These are phyloP conservation scores for Hydraecia micacea DNA, from an alignment of 2,888 invertebrate species.

Conservation along the genomic window DNA sequence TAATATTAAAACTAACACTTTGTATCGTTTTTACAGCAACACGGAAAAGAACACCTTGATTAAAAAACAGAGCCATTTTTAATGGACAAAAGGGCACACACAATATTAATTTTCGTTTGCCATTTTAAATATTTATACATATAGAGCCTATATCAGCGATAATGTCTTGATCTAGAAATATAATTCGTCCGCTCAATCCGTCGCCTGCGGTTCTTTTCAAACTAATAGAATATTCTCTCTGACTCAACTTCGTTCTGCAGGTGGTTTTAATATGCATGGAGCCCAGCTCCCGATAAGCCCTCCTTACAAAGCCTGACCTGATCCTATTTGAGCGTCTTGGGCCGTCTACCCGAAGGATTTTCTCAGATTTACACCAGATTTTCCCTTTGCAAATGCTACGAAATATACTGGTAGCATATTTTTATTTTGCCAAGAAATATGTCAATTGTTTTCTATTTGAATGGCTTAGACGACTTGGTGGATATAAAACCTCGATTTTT, in stretches of 20 bases:
- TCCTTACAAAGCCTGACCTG: slow-evolving; percentile 80
- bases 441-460: slow-evolving; percentile 19
- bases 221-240: slow-evolving; percentile 80
- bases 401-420: slow-evolving; percentile 42
- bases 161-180: background rate
- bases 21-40: background rate
- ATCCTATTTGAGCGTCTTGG: slow-evolving; percentile 83
- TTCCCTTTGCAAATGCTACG: slow-evolving; percentile 62
- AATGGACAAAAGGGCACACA: background rate
- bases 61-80: slow-evolving; percentile 8
- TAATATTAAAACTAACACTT: background rate
- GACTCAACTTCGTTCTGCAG: slow-evolving; percentile 71
- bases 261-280: slow-evolving; percentile 85
- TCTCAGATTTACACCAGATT: slow-evolving; percentile 77
- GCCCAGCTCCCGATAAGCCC: slow-evolving; percentile 82
- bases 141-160: background rate
- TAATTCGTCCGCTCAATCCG: slow-evolving; percentile 7
- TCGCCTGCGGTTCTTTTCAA: slow-evolving; percentile 55
- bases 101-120: background rate
- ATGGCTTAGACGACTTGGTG: background rate
- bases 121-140: background rate
- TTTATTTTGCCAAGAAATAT: slow-evolving; percentile 18
- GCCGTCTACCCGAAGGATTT: slow-evolving; percentile 72
- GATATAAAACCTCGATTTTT: background rate
- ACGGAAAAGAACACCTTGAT: slow-evolving; percentile 10